Base-by-base conservation (phyloP, 2,797 vertebrate genomes). In the Sciaenops ocellatus region DNA sequence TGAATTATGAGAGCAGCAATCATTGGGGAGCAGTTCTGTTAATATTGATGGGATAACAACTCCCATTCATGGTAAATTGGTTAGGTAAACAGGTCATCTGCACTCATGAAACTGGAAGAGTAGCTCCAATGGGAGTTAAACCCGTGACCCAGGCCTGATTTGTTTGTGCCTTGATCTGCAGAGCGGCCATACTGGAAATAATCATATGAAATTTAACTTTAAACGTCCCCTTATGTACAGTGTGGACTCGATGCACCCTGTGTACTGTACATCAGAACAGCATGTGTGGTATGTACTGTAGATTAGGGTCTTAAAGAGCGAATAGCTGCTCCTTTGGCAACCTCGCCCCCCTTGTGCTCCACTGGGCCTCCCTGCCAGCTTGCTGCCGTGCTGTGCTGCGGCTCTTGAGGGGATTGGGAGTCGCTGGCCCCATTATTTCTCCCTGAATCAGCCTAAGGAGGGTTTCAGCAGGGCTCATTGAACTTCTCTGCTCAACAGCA, bases 371-470 rank as follows among this genome's bases (percentile, higher is more conserved):
- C 80, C 80, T 73, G 89, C 86, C 84, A 85, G 88, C 87, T 80
- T 73, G 82, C 78, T 69, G 74, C 73, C 34, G 51, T 59, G 80
- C 75, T 62, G 75, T 26, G 78, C 69, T 56, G 73, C 3, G 24
- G 73, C 70, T 91, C 83, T 84, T 57, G 82, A 88, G 87, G 85
- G 90, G 85, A 87, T 88, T 87, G 87, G 63, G 85, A 87, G 88
- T 80, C 41, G 67, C 78, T 93, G 93, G 84, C 90, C 92, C 87
- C 89, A 92, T 92, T 94, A 91, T 90, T 92, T 93, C 93, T 87
- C 90, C 91, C 87, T 84, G 89, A 92, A 93, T 94, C 92, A 92
- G 92, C 86, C 93, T 88, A 80, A 91, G 88, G 89, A 92, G 69
- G 83, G 85, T 82, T 89, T 92, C 85, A 89, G 84, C 47, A 67